These are phyloP conservation scores for Dromiciops gliroides DNA, from an alignment of 2,113 vertebrate genomes.

Conservation along the genomic window DNA sequence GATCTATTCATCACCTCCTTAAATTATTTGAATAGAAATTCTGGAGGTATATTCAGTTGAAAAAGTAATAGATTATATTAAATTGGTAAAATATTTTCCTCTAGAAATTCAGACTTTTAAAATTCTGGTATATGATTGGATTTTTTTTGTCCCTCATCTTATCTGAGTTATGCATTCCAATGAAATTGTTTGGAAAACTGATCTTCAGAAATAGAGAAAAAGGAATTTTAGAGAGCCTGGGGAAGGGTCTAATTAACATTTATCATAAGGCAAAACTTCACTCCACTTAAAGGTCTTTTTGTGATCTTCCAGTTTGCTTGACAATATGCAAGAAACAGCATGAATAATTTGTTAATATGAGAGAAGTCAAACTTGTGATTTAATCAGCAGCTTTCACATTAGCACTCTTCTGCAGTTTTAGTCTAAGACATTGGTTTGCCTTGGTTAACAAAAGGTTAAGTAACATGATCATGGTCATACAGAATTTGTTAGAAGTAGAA, in stretches of 20 bases:
- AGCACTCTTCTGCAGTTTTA: not conserved
- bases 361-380: not conserved
- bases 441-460: not conserved
- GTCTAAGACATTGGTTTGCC: not conserved
- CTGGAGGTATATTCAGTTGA: not conserved
- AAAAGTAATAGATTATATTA: not conserved
- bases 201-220: not conserved
- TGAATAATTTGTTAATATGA: not conserved
- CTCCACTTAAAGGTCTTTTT: not conserved
- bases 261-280: conserved; percentile 22
- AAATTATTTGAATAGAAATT: not conserved
- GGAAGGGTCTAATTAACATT: conserved; percentile 20
- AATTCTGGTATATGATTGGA: not conserved
- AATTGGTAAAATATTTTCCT: not conserved
- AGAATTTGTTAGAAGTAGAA: not conserved
- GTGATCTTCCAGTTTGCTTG: conserved; percentile 11
- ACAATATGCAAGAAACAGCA: not conserved
- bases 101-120: conserved; percentile 14
- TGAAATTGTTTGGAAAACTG: not conserved
- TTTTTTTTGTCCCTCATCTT: not conserved
- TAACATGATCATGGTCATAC: not conserved
- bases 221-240: not conserved
- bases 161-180: not conserved
- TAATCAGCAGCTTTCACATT: not conserved
- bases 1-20: conserved; percentile 21